A percentile compares a stretch with the other conserved stretches of the same genome.
phyloP scores from a whole-genome alignment of 2,113 vertebrate genomes.

The Blennius ocellaris region DNA sequence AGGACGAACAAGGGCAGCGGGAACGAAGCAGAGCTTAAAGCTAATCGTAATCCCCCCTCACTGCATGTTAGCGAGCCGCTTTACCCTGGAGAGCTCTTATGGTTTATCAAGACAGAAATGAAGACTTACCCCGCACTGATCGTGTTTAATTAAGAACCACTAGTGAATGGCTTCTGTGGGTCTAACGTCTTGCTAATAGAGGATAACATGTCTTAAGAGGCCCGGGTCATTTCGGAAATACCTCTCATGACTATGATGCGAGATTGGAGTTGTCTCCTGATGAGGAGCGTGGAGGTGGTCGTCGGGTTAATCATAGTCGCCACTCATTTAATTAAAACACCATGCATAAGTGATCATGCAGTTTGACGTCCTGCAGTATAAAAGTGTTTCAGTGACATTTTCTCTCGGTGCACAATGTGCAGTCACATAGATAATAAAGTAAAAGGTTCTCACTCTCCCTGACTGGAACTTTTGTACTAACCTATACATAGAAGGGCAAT shows the following conservation, averaged over 20 bases:
- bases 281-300: constrained; percentile 10
- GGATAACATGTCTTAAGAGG: constrained; percentile 56
- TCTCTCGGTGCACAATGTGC: constrained; percentile 1
- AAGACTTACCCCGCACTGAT: constrained; percentile 59
- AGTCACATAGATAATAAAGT: neutral
- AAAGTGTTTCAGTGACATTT: neutral
- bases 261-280: constrained; percentile 23
- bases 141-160: constrained; percentile 73
- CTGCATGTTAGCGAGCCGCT: constrained; percentile 45
- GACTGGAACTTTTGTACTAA: neutral
- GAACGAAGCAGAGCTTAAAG: constrained; percentile 44
- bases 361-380: neutral
- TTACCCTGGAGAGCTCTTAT: constrained; percentile 63
- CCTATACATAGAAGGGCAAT: neutral
- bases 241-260: constrained; percentile 12
- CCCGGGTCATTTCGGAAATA: constrained; percentile 41
- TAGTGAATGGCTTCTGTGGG: constrained; percentile 34
- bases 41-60: constrained; percentile 54
- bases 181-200: constrained; percentile 51
- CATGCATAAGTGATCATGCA: constrained; percentile 16
- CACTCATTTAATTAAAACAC: constrained; percentile 38
- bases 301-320: constrained; percentile 29
- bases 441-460: neutral
- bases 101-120: constrained; percentile 63
- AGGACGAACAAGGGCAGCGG: constrained; percentile 67